phyloP scores from a whole-genome alignment of 1,140 invertebrate genomes.

The Dreissena rostriformis region DNA sequence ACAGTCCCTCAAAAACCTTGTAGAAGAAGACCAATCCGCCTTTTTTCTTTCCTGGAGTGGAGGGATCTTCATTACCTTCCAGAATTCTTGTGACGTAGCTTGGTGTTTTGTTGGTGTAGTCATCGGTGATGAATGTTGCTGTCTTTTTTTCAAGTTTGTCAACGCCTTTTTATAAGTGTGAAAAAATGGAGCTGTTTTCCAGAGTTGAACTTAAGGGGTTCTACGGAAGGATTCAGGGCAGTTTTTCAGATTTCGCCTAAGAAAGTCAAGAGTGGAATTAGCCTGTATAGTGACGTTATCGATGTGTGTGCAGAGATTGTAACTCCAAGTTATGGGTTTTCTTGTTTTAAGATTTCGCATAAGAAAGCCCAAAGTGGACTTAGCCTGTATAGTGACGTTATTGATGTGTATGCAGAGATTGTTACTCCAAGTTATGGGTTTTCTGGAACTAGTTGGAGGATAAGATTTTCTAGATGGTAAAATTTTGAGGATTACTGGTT shows the following conservation, averaged over 20 bases:
- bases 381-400: too few relatives aligned
- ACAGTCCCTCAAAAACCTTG: neutral
- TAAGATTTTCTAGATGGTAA: conserved; percentile 18
- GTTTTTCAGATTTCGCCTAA: neutral
- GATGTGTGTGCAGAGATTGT: neutral
- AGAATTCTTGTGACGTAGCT: neutral
- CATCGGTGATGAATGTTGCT: neutral
- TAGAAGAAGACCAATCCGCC: neutral
- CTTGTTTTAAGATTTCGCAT: neutral
- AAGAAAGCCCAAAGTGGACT: neutral
- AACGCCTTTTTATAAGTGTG: neutral
- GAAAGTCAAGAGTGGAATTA: neutral
- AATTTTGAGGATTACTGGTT: conserved; percentile 10
- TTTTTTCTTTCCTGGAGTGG: neutral
- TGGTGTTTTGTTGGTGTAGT: neutral
- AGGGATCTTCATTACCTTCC: neutral
- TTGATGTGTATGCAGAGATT: too few relatives aligned
- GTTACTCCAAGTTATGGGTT: conserved; percentile 22
- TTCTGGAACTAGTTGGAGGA: conserved; percentile 18
- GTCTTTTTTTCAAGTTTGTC: neutral
- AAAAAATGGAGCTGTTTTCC: neutral
- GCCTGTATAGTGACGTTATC: neutral
- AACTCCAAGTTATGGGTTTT: too few relatives aligned
- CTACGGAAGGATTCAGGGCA: neutral
- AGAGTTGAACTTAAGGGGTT: neutral